Percentiles rank a stretch among this genome's conserved stretches.
These are phyloP conservation scores for Porites rus DNA, from an alignment of 92 coral and sea anemone genomes.

Conservation along the genomic window DNA sequence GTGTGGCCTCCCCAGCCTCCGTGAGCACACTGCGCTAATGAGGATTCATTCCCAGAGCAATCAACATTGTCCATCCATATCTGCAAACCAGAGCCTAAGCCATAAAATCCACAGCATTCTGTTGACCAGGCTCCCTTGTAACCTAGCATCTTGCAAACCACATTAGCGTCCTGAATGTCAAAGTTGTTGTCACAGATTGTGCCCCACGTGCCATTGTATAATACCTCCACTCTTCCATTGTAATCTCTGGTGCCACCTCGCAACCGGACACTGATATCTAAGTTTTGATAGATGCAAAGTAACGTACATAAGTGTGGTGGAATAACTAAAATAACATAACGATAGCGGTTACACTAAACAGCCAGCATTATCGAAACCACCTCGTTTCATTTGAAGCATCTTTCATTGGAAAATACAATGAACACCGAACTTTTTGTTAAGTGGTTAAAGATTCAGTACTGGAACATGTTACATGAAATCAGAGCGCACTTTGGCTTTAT, in stretches of 20 bases:
- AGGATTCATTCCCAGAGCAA: slow-evolving; percentile 36
- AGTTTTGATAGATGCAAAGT: no score
- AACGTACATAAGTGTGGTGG: no score
- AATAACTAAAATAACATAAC: no score
- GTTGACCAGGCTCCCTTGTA: slow-evolving; percentile 45
- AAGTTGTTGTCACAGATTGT: slow-evolving; percentile 50
- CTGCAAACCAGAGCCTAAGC: not conserved
- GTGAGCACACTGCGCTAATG: slow-evolving; percentile 36
- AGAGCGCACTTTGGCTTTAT: no score
- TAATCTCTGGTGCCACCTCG: slow-evolving; percentile 9
- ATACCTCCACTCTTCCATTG: slow-evolving; percentile 28
- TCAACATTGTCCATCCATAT: slow-evolving; percentile 41
- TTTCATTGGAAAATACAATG: no score
- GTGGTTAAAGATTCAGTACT: no score
- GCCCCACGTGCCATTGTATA: slow-evolving; percentile 37
- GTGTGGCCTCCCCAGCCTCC: slow-evolving; percentile 40
- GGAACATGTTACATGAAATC: no score
- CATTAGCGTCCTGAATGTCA: slow-evolving; percentile 40
- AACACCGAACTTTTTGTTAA: no score
- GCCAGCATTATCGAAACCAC: no score
- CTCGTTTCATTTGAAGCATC: no score
- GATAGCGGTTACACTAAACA: no score
- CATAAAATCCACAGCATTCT: slow-evolving; percentile 40
- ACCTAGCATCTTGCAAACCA: slow-evolving; percentile 47
- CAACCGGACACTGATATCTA: slow-evolving; percentile 32